Evolutionary conservation across 1,140 invertebrate genomes (phyloP).

Genomic region (Eufriesea mexicana): DNA sequence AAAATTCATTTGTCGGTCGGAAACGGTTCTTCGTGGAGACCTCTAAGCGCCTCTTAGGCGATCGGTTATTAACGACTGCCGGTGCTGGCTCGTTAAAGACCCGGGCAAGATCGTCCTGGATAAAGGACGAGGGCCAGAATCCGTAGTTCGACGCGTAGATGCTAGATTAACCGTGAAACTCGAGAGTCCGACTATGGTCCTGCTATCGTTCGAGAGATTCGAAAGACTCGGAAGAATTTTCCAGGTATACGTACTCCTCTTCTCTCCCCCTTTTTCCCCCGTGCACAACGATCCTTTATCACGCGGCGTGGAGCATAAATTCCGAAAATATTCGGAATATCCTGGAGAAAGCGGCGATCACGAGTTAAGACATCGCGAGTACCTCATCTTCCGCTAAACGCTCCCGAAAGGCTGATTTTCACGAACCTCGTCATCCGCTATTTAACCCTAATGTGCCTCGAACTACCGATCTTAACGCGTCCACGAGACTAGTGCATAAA

Average conservation of each 20-base stretch:
- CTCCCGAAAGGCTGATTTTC: too few relatives aligned
- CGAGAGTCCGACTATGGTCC: neutral
- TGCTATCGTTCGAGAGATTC: neutral
- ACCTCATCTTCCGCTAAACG: too few relatives aligned
- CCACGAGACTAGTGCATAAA: too few relatives aligned
- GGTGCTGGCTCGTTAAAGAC: constrained; percentile 23
- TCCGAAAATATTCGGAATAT: constrained; percentile 40
- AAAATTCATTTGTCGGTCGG: constrained; percentile 5
- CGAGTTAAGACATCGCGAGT: neutral
- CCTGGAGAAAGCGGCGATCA: neutral
- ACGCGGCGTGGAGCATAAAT: neutral
- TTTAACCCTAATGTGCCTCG: too few relatives aligned
- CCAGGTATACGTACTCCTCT: neutral
- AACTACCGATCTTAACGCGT: too few relatives aligned
- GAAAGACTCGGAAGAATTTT: constrained; percentile 20
- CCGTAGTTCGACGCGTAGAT: constrained; percentile 26
- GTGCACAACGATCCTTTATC: constrained; percentile 6
- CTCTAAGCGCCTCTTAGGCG: constrained; percentile 22
- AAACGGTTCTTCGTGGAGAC: constrained; percentile 42
- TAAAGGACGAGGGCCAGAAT: constrained; percentile 1
- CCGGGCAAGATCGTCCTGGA: constrained; percentile 32
- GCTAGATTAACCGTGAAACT: constrained; percentile 35
- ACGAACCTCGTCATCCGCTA: too few relatives aligned
- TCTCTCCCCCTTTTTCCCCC: too few relatives aligned
- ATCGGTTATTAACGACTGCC: constrained; percentile 57